These are phyloP conservation scores for Suricata suricatta DNA, from an alignment of 2,113 vertebrate genomes.

Conservation along the genomic window DNA sequence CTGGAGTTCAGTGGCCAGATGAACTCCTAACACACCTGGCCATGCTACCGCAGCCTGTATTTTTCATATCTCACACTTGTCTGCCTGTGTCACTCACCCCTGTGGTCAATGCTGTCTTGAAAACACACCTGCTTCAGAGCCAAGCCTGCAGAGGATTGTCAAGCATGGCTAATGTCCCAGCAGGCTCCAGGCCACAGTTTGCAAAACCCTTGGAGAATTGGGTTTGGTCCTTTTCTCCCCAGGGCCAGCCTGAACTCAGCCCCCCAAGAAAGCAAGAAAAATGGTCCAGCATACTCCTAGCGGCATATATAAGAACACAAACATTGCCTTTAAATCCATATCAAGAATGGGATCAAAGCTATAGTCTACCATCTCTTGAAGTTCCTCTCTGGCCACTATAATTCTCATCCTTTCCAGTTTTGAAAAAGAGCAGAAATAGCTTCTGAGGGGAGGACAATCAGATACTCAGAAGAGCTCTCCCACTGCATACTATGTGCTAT, in stretches of 20 bases:
- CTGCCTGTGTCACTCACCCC: constrained; percentile 45
- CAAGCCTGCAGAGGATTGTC: background rate
- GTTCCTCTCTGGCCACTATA: background rate
- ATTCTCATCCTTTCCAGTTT: background rate
- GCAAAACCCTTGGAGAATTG: background rate
- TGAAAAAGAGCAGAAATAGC: background rate
- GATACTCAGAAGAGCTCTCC: background rate
- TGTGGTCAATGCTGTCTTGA: constrained; percentile 25
- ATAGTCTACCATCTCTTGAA: background rate
- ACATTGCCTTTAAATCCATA: background rate
- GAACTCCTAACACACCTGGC: constrained; percentile 50
- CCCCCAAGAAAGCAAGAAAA: background rate
- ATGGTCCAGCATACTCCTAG: background rate
- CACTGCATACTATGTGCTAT: background rate
- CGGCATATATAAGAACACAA: background rate
- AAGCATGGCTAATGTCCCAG: constrained; percentile 30
- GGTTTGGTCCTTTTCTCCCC: background rate
- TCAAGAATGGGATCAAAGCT: background rate
- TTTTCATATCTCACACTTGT: constrained; percentile 66
- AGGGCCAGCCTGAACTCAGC: background rate
- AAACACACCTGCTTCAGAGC: constrained; percentile 63
- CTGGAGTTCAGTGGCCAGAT: constrained; percentile 29
- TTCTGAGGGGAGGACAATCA: background rate
- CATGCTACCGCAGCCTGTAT: constrained; percentile 25
- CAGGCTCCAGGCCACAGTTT: background rate